Base-by-base conservation (phyloP, 1,140 invertebrate genomes). In the Micrasema longulum region DNA sequence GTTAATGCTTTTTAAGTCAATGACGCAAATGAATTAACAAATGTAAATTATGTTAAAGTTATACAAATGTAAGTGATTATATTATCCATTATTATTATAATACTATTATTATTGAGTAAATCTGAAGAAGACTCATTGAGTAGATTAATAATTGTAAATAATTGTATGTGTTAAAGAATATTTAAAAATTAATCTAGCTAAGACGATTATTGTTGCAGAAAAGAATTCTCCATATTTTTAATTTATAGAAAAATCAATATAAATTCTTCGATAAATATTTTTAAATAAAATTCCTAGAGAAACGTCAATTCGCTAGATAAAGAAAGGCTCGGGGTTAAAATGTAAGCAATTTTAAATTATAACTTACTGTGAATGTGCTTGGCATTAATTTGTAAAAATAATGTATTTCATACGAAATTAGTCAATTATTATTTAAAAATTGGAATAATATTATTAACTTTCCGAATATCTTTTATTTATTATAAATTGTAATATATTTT, bases 41-140 rank as follows among this genome's bases (percentile, higher is more conserved):
- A 36, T 74, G 72, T 74, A 74, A 68, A 73, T 74, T 74, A 74
- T 71, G 72, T 74, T 74, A 74, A 70, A 48, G 67, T 74, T 74
- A 71, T 74, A 43, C 57, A 74, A 71, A 62, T 70, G 65, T 74
- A 67, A 74, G 67, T 71, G 72, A 74, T 74, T 74, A n/a, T 74
- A 74, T 74, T 73, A 73, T 69, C 36, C n/a, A 73, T 69, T 69
- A 74, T 74, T 52, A 52, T 22, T 52, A 52, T 52, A 20, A 20
- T 52, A 52, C 20, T 52, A 52, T 45, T n/a, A n/a, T n/a, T 45
- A 53, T 53, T 53, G 18, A 53, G 22, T 53, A 22, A 45, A n/a
- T n/a, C n/a, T n/a, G n/a, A n/a, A n/a, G n/a, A n/a, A n/a, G n/a
- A n/a, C n/a, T n/a, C n/a, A n/a, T n/a, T n/a, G n/a, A n/a, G n/a